Conservation (phyloP, 2,888 invertebrate genomes). For the Serrognathus titanus region DNA sequence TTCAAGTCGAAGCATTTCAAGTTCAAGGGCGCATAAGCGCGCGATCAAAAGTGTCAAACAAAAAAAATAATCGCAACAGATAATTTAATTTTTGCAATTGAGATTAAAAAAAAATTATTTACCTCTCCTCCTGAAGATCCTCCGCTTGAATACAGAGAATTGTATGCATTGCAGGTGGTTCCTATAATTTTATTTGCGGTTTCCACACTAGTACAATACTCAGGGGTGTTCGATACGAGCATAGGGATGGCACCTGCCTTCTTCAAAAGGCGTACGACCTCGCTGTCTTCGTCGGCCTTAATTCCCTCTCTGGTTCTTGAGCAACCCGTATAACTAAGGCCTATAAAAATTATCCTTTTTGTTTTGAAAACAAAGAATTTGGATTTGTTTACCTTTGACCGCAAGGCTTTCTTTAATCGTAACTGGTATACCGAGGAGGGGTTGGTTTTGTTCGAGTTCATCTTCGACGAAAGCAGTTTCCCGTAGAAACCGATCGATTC, state of each 20-base stretch:
- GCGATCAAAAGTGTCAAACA: too few species aligned
- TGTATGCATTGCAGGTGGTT: constrained; percentile 78
- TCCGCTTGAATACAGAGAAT: constrained; percentile 68
- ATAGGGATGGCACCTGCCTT: constrained; percentile 78
- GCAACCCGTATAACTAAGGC: constrained; percentile 46
- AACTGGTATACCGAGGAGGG: constrained; percentile 79
- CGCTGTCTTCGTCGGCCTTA: constrained; percentile 65
- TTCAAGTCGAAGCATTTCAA: too few species aligned
- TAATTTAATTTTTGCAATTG: too few species aligned
- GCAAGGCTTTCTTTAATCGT: constrained; percentile 81
- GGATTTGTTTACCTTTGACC: constrained; percentile 58
- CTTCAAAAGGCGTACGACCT: constrained; percentile 59
- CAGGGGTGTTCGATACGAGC: constrained; percentile 81
- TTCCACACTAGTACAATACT: constrained; percentile 86
- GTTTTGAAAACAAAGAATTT: background rate
- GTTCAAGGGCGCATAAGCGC: too few species aligned
- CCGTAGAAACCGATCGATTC: constrained; percentile 64
- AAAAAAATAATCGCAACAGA: too few species aligned
- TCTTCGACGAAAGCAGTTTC: constrained; percentile 48
- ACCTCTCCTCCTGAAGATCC: constrained; percentile 91
- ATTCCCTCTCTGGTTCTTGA: constrained; percentile 37
- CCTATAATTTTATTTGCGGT: constrained; percentile 76
- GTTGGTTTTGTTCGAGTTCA: constrained; percentile 57
- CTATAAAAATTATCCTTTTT: constrained; percentile 40
- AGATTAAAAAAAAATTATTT: constrained; percentile 20